Conservation (phyloP, 2,113 vertebrate species). For the Chamaetylas fuelleborni region DNA sequence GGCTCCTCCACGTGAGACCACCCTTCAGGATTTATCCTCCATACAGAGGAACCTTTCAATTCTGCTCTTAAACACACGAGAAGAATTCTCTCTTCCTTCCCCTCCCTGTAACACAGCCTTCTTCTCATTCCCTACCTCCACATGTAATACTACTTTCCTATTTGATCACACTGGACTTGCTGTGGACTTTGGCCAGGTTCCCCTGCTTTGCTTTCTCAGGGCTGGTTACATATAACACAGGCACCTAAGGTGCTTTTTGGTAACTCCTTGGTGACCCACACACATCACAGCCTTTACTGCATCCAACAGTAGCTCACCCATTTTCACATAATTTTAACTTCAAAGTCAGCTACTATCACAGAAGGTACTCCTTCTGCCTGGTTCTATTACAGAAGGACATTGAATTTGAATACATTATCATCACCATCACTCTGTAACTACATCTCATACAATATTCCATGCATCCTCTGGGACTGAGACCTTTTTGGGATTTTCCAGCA, state of each 20-base stretch:
- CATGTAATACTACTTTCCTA: not conserved
- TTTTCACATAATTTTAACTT: not conserved
- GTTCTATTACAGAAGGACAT: not conserved
- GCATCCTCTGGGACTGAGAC: not conserved
- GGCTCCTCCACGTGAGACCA: not conserved
- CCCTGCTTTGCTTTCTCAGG: not conserved
- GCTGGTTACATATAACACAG: not conserved
- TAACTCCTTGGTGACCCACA: not conserved
- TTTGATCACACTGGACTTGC: not conserved
- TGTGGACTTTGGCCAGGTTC: not conserved
- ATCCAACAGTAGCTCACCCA: not conserved
- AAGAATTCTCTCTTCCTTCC: not conserved
- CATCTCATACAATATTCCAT: not conserved
- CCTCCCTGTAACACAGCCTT: not conserved
- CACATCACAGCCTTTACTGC: not conserved
- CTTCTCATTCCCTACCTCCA: not conserved
- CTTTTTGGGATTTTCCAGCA: not conserved
- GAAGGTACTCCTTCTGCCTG: not conserved
- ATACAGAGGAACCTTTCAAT: not conserved
- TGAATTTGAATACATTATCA: not conserved
- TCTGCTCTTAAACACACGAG: fast-evolving
- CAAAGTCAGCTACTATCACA: not conserved
- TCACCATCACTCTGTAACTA: not conserved
- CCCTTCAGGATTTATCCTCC: not conserved
- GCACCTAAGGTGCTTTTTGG: not conserved